Evolutionary conservation across 2,888 invertebrate genomes (phyloP).

Genomic region (Ichneumoninae sp.): DNA sequence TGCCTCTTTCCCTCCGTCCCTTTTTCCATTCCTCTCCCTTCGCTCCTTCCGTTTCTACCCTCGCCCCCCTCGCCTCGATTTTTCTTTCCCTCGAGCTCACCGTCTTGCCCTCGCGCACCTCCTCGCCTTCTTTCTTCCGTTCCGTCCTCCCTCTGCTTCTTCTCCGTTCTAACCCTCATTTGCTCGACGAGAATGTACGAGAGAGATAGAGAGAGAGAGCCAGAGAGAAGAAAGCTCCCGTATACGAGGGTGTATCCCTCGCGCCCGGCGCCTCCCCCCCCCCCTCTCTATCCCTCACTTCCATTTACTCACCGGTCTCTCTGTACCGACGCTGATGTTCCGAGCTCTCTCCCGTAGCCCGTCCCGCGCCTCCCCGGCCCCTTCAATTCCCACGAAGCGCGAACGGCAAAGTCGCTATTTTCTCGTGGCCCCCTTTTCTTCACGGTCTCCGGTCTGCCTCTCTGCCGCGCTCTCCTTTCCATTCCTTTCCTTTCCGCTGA

Average conservation of each 20-base stretch:
- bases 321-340: slow-evolving; percentile 63
- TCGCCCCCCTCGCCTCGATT: slow-evolving; percentile 64
- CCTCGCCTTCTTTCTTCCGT: slow-evolving; percentile 36
- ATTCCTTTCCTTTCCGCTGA: slow-evolving; percentile 52
- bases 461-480: slow-evolving; percentile 50
- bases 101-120: slow-evolving; percentile 47
- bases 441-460: slow-evolving; percentile 71
- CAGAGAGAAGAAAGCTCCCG: slow-evolving; percentile 34
- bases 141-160: slow-evolving; percentile 47
- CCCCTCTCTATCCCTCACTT: slow-evolving; percentile 84
- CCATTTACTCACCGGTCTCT: slow-evolving; percentile 78
- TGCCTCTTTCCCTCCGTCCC: slow-evolving; percentile 74
- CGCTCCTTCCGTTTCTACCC: slow-evolving; percentile 78
- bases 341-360: slow-evolving; percentile 80
- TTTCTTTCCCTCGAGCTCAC: slow-evolving; percentile 46
- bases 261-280: slow-evolving; percentile 76
- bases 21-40: slow-evolving; percentile 64
- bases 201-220: slow-evolving; percentile 10
- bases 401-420: slow-evolving; percentile 78
- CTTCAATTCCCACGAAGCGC: slow-evolving; percentile 81
- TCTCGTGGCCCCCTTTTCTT: slow-evolving; percentile 81
- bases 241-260: slow-evolving; percentile 62
- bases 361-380: slow-evolving; percentile 74
- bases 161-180: slow-evolving; percentile 46
- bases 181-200: slow-evolving; percentile 22